These are phyloP conservation scores for Sesamia inferens DNA, from an alignment of 2,888 invertebrate genomes.

Conservation along the genomic window DNA sequence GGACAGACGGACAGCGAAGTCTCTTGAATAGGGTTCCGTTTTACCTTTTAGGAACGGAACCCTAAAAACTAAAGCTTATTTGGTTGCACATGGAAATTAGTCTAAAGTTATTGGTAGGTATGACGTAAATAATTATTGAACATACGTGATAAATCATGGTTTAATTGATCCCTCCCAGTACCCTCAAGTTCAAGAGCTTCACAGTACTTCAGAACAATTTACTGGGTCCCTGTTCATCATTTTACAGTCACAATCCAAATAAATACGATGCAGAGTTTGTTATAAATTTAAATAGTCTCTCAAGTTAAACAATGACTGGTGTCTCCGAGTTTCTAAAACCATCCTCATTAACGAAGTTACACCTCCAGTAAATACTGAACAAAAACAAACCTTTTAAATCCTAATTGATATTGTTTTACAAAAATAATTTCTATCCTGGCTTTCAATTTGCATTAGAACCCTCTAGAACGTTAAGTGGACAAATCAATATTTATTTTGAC, in stretches of 20 bases:
- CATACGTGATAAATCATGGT: no score
- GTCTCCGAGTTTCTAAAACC: constrained; percentile 20
- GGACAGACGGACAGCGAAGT: no score
- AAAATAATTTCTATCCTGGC: not conserved
- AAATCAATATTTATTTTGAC: not conserved
- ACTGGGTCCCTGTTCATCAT: not conserved
- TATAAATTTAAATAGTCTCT: not conserved
- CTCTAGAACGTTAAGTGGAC: not conserved
- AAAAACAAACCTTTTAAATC: constrained; percentile 18
- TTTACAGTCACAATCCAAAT: not conserved
- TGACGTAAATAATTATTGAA: no score
- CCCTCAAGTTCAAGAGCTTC: no score
- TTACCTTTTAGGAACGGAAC: no score
- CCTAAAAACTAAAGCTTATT: no score
- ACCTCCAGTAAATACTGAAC: not conserved
- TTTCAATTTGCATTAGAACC: not conserved
- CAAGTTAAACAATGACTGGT: constrained; percentile 20
- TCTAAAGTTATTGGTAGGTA: no score
- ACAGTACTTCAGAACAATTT: not conserved
- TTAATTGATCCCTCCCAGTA: no score
- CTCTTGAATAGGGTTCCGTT: no score
- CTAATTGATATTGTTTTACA: constrained; percentile 21
- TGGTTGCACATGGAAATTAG: no score
- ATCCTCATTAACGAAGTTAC: constrained; percentile 30
- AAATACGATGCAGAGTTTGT: not conserved